Conservation (phyloP, 1,140 invertebrate genomes). For the Apis dorsata region DNA sequence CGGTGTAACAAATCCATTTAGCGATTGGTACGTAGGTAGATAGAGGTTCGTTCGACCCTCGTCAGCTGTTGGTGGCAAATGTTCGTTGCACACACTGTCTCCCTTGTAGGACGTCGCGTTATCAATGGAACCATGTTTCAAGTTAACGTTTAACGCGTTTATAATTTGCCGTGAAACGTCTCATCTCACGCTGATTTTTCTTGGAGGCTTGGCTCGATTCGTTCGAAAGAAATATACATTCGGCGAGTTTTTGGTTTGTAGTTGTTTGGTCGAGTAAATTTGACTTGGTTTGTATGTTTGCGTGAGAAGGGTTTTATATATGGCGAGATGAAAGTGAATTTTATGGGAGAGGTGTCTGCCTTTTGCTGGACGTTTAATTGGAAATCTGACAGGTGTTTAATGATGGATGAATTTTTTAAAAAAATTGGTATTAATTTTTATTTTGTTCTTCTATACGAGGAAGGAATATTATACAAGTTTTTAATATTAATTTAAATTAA, state of each 20-base stretch:
- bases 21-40: slow-evolving; percentile 46
- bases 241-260: background rate
- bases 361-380: too few relatives aligned
- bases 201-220: background rate
- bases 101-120: slow-evolving; percentile 36
- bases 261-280: background rate
- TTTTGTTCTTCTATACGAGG: background rate
- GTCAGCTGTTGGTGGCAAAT: slow-evolving; percentile 25
- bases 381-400: too few relatives aligned
- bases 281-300: too few relatives aligned
- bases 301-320: too few relatives aligned
- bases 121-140: slow-evolving; percentile 28
- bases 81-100: slow-evolving; percentile 35
- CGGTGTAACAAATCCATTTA: slow-evolving; percentile 66
- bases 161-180: background rate
- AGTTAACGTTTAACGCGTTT: slow-evolving; percentile 2
- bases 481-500: too few relatives aligned
- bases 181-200: background rate
- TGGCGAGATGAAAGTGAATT: too few relatives aligned
- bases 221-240: background rate
- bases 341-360: too few relatives aligned
- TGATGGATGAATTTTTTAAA: too few relatives aligned
- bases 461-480: too few relatives aligned
- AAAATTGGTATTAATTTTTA: background rate
- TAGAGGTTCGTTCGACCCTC: slow-evolving; percentile 39